Percentiles rank a stretch among this genome's conserved stretches.
phyloP scores from a whole-genome alignment of 2,113 vertebrate genomes.

The mouse (Mus musculus) region DNA sequence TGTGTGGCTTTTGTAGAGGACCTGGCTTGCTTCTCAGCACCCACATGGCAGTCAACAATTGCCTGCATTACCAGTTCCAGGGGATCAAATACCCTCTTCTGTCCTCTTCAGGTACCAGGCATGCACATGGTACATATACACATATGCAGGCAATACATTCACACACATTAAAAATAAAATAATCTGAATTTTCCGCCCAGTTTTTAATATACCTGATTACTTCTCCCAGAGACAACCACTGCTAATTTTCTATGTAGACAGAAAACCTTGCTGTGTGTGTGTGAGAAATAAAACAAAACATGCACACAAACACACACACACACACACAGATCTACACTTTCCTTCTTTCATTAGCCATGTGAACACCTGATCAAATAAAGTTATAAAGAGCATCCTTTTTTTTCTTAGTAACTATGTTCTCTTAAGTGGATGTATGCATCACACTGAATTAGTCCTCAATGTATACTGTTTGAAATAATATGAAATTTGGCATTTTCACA shows the following conservation, averaged over 20 bases:
- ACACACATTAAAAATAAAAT: not conserved
- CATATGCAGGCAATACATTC: not conserved
- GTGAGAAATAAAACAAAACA: not conserved
- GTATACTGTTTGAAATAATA: constrained; percentile 28
- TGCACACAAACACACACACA: not conserved
- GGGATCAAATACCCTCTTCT: not conserved
- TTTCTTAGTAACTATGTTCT: not conserved
- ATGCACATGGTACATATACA: not conserved
- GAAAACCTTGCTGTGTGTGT: not conserved
- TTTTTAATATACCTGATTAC: not conserved
- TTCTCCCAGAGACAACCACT: not conserved
- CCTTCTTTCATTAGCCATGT: not conserved
- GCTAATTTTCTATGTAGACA: constrained; percentile 1
- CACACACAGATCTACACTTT: not conserved
- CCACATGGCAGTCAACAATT: not conserved
- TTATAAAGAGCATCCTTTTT: not conserved
- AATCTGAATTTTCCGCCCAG: not conserved
- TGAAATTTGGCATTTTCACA: not conserved
- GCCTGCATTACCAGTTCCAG: not conserved
- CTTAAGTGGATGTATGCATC: not conserved
- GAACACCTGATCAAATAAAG: not conserved
- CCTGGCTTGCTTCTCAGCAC: not conserved
- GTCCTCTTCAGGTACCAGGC: not conserved
- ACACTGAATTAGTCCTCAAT: not conserved
- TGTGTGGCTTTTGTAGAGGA: not conserved